Conservation (phyloP, 1,140 invertebrate genomes). For the Neodiprion fabricii region DNA sequence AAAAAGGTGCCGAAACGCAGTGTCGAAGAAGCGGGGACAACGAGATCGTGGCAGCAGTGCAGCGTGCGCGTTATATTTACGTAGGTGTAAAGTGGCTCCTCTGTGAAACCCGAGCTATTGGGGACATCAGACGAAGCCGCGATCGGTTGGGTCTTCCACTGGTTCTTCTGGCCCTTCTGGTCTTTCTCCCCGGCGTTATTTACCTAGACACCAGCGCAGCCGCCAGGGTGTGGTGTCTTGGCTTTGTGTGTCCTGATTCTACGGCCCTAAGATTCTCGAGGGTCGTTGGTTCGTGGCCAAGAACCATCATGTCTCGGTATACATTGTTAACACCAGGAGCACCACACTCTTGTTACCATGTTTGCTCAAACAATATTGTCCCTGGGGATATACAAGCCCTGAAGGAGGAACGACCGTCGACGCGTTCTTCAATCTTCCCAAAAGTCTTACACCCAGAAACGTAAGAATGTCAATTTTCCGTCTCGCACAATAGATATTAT, state of each 20-base stretch:
- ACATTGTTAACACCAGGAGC: slow-evolving; percentile 20
- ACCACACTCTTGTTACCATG: slow-evolving; percentile 20
- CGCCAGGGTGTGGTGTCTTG: slow-evolving; percentile 17
- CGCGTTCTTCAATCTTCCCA: too few relatives aligned
- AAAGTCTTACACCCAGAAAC: too few relatives aligned
- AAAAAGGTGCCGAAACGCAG: too few relatives aligned
- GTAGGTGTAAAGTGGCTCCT: slow-evolving; percentile 32
- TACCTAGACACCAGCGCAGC: not conserved
- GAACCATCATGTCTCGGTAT: slow-evolving; percentile 11
- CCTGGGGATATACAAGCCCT: not conserved
- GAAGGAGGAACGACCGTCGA: too few relatives aligned
- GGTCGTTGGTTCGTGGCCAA: not conserved
- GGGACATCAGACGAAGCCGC: slow-evolving; percentile 33
- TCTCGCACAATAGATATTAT: too few relatives aligned
- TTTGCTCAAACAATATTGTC: slow-evolving; percentile 20
- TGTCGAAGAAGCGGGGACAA: too few relatives aligned
- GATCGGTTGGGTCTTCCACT: not conserved
- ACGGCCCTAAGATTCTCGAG: not conserved
- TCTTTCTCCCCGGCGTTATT: not conserved
- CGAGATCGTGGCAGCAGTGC: too few relatives aligned
- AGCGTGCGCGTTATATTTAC: slow-evolving; percentile 28
- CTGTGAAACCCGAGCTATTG: slow-evolving; percentile 35
- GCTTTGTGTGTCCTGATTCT: not conserved
- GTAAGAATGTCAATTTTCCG: too few relatives aligned
- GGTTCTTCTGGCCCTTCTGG: not conserved